Evolutionary conservation across 2,797 vertebrate species (phyloP).

Genomic region (Acanthopagrus latus): DNA sequence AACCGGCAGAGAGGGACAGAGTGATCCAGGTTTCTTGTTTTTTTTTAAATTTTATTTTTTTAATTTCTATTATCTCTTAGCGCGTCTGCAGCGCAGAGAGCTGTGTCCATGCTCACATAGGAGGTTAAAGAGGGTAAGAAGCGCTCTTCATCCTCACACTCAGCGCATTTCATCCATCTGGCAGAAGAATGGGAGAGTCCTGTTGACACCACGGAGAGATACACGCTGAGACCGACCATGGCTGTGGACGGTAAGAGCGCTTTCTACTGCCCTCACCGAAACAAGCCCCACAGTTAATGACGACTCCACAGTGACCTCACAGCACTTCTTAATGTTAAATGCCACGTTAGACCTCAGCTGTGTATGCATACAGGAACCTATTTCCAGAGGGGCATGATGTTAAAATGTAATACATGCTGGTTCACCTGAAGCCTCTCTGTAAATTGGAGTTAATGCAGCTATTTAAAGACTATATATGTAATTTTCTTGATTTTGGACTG

Average conservation of each 20-base stretch:
- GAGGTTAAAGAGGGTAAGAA: constrained; percentile 40
- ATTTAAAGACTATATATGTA: not conserved
- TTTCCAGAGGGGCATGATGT: not conserved
- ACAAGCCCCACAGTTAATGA: not conserved
- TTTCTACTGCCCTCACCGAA: not conserved
- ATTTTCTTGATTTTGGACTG: not conserved
- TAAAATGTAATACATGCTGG: not conserved
- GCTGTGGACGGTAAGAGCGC: constrained; percentile 88
- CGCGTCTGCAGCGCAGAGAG: not conserved
- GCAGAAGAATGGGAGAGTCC: constrained; percentile 78
- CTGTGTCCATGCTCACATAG: constrained; percentile 47
- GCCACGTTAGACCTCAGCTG: not conserved
- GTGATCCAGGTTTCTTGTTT: constrained; percentile 42
- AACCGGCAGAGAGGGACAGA: constrained; percentile 40
- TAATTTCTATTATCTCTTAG: not conserved
- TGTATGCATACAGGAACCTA: not conserved
- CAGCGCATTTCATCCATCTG: constrained; percentile 50
- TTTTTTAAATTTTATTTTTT: not conserved
- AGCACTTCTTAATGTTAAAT: not conserved
- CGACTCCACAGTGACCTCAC: constrained; percentile 3
- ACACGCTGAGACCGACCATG: constrained; percentile 84
- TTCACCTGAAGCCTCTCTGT: not conserved
- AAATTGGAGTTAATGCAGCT: not conserved
- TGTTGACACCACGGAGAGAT: constrained; percentile 86
- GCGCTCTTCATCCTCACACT: constrained; percentile 50